Conservation (phyloP, 2,888 invertebrate genomes). For the Gastrophysa polygoni region DNA sequence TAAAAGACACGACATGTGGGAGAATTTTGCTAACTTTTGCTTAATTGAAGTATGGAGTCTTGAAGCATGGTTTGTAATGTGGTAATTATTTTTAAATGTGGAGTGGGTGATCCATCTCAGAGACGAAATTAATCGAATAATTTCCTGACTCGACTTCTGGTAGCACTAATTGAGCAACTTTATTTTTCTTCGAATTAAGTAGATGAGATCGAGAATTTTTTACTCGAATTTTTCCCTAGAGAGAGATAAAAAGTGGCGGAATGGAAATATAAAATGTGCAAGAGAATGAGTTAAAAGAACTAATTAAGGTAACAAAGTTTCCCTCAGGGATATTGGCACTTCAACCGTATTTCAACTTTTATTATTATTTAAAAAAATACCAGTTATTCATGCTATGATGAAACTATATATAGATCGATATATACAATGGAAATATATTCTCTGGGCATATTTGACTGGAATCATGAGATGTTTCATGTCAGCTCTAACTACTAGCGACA, state of each 20-base stretch:
- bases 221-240: constrained; percentile 15
- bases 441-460: too few species aligned
- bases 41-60: too few species aligned
- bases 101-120: constrained; percentile 4
- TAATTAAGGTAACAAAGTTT: constrained; percentile 48
- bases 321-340: constrained; percentile 33
- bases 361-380: too few species aligned
- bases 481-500: too few species aligned
- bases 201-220: constrained; percentile 11
- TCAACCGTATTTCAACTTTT: constrained; percentile 41
- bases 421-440: too few species aligned
- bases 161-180: constrained; percentile 12
- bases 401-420: too few species aligned
- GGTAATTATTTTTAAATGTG: too few species aligned
- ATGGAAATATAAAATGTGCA: constrained; percentile 12
- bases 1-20: too few species aligned
- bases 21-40: too few species aligned
- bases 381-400: too few species aligned
- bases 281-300: constrained; percentile 39
- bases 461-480: too few species aligned
- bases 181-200: constrained; percentile 6
- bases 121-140: constrained; percentile 8
- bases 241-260: constrained; percentile 15
- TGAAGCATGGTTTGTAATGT: too few species aligned
- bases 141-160: constrained; percentile 6